Base-by-base conservation (phyloP, 2,888 invertebrate species). In the Synergus umbraculus region DNA sequence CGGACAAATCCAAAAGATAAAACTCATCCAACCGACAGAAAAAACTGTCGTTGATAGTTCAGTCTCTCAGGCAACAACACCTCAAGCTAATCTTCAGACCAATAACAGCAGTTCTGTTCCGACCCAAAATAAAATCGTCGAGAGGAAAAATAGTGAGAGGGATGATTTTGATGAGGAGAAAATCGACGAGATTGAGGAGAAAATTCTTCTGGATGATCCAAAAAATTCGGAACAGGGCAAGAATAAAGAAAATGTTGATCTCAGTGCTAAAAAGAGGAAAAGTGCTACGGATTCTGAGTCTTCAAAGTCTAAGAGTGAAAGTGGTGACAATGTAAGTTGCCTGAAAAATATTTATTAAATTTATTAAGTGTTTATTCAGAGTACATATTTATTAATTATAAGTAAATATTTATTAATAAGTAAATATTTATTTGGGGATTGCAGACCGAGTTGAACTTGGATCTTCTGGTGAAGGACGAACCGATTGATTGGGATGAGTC, bases 401-500 rank as follows among this genome's bases (percentile, higher is more conserved):
- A n/a, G n/a, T n/a, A n/a, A n/a, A n/a, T n/a, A n/a, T n/a, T n/a
- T n/a, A n/a, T n/a, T n/a, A n/a, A n/a, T n/a, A n/a, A n/a, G n/a
- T n/a, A n/a, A n/a, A n/a, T n/a, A n/a, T n/a, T n/a, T n/a, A n/a
- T n/a, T n/a, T n/a, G n/a, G n/a, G n/a, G n/a, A n/a, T n/a, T 85
- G 18, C 83, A 92, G 90, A 87, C 88, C n/a, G 92, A 92, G 83
- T 79, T 92, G 54, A 91, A 90, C 84, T 79, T 92, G 81, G 92
- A 92, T 78, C 86, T 91, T 66, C 81, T 92, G 81, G 92, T 92
- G 10, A 94, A 94, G 89, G 95, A 95, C 87, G 95, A 96, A 87
- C 95, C 95, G 7, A 92, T 95, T 12, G 96, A 96, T 85, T 97
- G 97, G 96, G 95, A 95, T 76, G 95, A 94, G 83, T 91, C 95